Base-by-base conservation (phyloP, 2,888 invertebrate species). In the Geophilus truncorum region DNA sequence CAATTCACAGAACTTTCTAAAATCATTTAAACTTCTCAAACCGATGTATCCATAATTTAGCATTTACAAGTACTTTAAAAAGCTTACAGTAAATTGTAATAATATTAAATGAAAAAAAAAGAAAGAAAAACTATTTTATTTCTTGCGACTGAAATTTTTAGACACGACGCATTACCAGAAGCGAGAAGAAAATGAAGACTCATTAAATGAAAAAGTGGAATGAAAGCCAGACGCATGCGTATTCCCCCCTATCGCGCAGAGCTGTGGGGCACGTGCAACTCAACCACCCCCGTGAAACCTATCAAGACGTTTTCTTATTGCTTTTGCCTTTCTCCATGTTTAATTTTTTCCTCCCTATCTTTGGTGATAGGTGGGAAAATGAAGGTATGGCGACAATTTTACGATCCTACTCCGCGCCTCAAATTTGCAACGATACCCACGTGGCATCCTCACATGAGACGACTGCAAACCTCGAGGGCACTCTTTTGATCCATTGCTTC, bases 221-320 rank as follows among this genome's bases (percentile, higher is more conserved):
- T 70, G 70, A 28, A 70, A 70, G 28, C 70, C n/a, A 10, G 25
- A 28, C 23, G 70, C 70, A 70, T 28, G 70, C 28, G 70, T 28
- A 70, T 70, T 28, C 28, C 28, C n/a, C 70, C 70, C 70, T 70
- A 70, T 70, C 70, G 28, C 70, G 70, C 21, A 57, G 28, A 70
- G 70, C 70, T 70, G 70, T 70, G 70, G 70, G 70, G 70, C 70
- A 70, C 70, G 70, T 70, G 25, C 28, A 28, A 70, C 70, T 70
- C 23, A 70, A 70, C 70, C 70, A 70, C 70, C 70, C 70, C 70
- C 70, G 25, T 70, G 70, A 70, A 70, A 70, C 70, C 70, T 70
- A 70, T 70, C 70, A 70, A 70, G 70, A 70, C 70, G 70, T 70
- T 70, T 70, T 70, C 70, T 70, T 70, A 70, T 28, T 70, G 70